Conservation (phyloP, 2,888 invertebrate genomes). For the Strigamia transsilvanica region DNA sequence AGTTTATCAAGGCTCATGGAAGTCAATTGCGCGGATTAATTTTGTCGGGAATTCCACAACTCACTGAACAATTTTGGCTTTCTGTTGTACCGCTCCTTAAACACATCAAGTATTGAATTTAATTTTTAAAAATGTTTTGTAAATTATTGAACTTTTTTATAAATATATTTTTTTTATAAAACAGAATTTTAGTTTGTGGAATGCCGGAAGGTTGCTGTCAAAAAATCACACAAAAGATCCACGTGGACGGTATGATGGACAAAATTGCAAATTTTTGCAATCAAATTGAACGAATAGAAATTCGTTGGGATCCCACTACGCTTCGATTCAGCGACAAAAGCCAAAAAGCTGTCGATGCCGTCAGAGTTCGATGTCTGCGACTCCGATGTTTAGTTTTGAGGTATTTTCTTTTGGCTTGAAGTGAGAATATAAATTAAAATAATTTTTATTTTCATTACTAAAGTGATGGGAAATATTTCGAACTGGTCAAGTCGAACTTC, state of each 20-base stretch:
- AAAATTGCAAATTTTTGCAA: constrained; percentile 93
- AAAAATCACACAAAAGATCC: constrained; percentile 79
- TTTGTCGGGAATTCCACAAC: constrained; percentile 95
- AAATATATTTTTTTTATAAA: constrained; percentile 33
- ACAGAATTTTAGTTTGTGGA: constrained; percentile 94
- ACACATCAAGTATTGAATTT: constrained; percentile 80
- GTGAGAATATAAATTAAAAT: not conserved
- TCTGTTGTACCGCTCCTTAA: constrained; percentile 88
- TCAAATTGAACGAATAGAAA: constrained; percentile 86
- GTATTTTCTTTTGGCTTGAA: constrained; percentile 65
- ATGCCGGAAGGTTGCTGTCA: constrained; percentile 95
- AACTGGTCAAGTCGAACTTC: constrained; percentile 98
- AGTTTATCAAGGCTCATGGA: constrained; percentile 90
- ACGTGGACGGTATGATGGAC: constrained; percentile 97
- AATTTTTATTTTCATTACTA: constrained; percentile 59
- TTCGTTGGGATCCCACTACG: constrained; percentile 99
- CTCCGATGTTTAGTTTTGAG: constrained; percentile 91
- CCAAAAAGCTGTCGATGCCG: constrained; percentile 97
- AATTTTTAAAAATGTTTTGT: not conserved
- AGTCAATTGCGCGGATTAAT: constrained; percentile 86
- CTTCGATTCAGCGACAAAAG: constrained; percentile 98
- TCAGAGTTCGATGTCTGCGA: constrained; percentile 93
- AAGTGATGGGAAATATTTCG: constrained; percentile 98
- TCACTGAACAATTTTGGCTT: constrained; percentile 98
- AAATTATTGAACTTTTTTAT: not conserved